phyloP scores from a whole-genome alignment of 2,888 invertebrate species.

The Oscheius myriophilus region DNA sequence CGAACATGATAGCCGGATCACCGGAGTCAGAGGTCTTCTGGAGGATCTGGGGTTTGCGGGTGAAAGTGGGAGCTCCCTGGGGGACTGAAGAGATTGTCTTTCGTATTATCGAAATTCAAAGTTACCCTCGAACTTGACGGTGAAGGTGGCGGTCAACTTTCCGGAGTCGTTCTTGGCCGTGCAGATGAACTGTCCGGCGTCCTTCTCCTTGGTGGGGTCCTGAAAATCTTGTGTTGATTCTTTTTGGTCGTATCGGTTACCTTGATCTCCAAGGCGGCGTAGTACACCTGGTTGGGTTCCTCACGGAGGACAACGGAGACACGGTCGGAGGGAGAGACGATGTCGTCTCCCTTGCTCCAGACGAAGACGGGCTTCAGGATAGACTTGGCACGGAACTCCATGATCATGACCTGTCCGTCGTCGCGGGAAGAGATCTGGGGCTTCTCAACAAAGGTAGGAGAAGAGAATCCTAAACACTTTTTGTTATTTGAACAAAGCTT shows the following conservation, averaged over 20 bases:
- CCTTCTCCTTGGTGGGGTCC: constrained; percentile 87
- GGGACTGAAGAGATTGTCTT: constrained; percentile 60
- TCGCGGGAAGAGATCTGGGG: constrained; percentile 98
- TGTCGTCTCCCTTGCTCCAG: constrained; percentile 91
- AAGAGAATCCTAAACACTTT: constrained; percentile 64
- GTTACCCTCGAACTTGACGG: constrained; percentile 70
- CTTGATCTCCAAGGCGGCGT: constrained; percentile 70
- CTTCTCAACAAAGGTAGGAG: constrained; percentile 94
- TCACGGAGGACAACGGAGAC: constrained; percentile 67
- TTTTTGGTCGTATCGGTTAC: constrained; percentile 13
- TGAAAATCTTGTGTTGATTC: constrained; percentile 68
- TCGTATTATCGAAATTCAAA: background rate
- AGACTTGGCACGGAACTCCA: constrained; percentile 90
- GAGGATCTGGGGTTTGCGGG: constrained; percentile 71
- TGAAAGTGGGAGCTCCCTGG: constrained; percentile 71
- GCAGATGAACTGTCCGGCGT: constrained; percentile 71
- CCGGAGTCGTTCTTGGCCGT: constrained; percentile 71
- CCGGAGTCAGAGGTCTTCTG: constrained; percentile 71
- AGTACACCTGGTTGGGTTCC: constrained; percentile 64
- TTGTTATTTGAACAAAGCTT: background rate
- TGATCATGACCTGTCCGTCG: constrained; percentile 93
- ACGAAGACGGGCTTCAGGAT: constrained; percentile 93
- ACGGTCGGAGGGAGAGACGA: constrained; percentile 70
- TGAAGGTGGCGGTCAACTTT: constrained; percentile 71
- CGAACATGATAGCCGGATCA: constrained; percentile 71